Evolutionary conservation across 2,888 invertebrate species (phyloP).

Genomic region (Temnothorax rugatulus): DNA sequence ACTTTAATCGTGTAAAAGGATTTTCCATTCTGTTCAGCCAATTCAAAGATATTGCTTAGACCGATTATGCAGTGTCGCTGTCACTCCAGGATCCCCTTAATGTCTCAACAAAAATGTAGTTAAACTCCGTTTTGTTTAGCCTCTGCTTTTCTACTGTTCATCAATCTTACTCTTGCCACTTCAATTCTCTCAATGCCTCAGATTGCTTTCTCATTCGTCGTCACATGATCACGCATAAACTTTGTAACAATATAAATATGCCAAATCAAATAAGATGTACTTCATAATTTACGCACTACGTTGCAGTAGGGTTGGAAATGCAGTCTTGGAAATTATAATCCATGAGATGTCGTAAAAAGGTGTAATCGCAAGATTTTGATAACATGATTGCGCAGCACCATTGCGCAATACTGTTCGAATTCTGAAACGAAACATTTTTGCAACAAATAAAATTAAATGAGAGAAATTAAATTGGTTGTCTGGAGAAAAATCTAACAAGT

Average conservation of each 20-base stretch:
- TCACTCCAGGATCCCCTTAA: too few relatives aligned
- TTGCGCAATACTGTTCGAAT: background rate
- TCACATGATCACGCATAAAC: background rate
- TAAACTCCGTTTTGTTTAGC: background rate
- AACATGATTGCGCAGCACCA: background rate
- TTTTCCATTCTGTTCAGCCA: too few relatives aligned
- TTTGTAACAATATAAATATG: background rate
- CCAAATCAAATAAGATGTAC: background rate
- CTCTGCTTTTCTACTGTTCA: background rate
- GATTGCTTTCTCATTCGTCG: background rate
- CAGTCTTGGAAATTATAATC: background rate
- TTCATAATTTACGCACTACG: background rate
- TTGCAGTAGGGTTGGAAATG: background rate
- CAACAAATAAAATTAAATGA: background rate
- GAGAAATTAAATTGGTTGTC: background rate
- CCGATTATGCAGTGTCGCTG: too few relatives aligned
- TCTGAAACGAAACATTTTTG: background rate
- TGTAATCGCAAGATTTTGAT: background rate
- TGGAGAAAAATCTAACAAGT: background rate
- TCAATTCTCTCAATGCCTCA: background rate
- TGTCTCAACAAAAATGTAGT: background rate
- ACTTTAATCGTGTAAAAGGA: too few relatives aligned
- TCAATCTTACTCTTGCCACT: background rate
- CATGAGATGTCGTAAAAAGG: background rate
- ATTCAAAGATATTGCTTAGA: too few relatives aligned